phyloP scores from a whole-genome alignment of 2,888 invertebrate genomes.

The Philhelius pedissequus region DNA sequence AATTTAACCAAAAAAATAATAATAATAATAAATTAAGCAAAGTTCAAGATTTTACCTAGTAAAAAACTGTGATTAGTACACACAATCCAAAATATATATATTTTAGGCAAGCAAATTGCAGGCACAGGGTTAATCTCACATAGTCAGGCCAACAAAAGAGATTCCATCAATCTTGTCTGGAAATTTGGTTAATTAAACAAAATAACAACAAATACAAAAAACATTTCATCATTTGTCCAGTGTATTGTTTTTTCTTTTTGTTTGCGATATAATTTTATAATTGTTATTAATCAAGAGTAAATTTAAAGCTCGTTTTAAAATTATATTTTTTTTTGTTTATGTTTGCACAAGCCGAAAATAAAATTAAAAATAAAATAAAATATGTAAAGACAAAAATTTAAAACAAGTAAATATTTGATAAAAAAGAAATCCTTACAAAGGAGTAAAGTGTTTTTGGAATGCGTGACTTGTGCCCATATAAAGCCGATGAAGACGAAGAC shows the following conservation, averaged over 20 bases:
- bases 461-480: constrained; percentile 79
- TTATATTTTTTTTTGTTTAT: background rate
- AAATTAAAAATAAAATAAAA: constrained; percentile 6
- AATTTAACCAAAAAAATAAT: background rate
- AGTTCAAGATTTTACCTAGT: constrained; percentile 66
- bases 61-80: constrained; percentile 38
- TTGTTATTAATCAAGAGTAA: constrained; percentile 8
- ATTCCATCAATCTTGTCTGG: constrained; percentile 41
- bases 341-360: constrained; percentile 22
- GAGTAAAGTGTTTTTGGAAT: constrained; percentile 79
- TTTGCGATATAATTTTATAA: constrained; percentile 1
- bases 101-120: constrained; percentile 36
- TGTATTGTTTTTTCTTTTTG: constrained; percentile 12
- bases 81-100: constrained; percentile 36
- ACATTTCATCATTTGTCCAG: background rate
- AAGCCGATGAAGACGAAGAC: constrained; percentile 79
- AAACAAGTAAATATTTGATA: constrained; percentile 28
- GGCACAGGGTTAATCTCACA: constrained; percentile 41
- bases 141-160: constrained; percentile 21
- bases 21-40: constrained; percentile 12
- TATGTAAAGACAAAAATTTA: constrained; percentile 5
- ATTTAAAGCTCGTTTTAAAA: background rate
- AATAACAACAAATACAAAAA: constrained; percentile 13
- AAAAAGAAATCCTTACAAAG: constrained; percentile 76
- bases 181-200: constrained; percentile 43